Conservation (phyloP, 2,888 invertebrate species). For the Eupithecia insigniata region DNA sequence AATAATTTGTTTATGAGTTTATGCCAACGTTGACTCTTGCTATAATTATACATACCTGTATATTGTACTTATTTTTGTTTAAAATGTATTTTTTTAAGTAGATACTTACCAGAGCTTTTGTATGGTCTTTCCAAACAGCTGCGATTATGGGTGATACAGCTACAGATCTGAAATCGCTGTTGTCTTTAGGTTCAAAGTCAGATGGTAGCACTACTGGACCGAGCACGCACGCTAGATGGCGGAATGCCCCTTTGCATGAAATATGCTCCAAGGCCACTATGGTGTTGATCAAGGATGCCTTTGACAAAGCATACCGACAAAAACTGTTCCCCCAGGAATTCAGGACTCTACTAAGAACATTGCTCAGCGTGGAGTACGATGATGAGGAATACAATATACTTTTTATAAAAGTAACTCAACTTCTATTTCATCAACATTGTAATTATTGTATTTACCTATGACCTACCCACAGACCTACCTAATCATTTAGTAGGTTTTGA, state of each 20-base stretch:
- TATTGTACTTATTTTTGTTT: conserved; percentile 14
- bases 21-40: background rate
- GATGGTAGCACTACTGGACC: conserved; percentile 63
- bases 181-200: conserved; percentile 66
- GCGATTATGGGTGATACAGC: conserved; percentile 63
- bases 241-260: conserved; percentile 71
- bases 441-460: no score
- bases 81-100: background rate
- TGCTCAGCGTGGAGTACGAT: conserved; percentile 78
- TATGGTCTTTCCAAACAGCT: background rate
- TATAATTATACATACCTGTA: background rate
- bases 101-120: background rate
- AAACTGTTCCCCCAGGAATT: conserved; percentile 73
- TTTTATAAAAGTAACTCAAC: conserved; percentile 77
- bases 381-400: conserved; percentile 85
- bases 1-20: background rate
- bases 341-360: conserved; percentile 65
- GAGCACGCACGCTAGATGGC: conserved; percentile 53
- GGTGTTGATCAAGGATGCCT: conserved; percentile 74
- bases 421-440: background rate
- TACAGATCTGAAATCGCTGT: conserved; percentile 61
- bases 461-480: no score
- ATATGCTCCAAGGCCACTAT: conserved; percentile 74
- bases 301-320: conserved; percentile 69
- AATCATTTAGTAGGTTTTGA: no score